Evolutionary conservation across 2,888 invertebrate species (phyloP).

Genomic region (Metellina segmentata): DNA sequence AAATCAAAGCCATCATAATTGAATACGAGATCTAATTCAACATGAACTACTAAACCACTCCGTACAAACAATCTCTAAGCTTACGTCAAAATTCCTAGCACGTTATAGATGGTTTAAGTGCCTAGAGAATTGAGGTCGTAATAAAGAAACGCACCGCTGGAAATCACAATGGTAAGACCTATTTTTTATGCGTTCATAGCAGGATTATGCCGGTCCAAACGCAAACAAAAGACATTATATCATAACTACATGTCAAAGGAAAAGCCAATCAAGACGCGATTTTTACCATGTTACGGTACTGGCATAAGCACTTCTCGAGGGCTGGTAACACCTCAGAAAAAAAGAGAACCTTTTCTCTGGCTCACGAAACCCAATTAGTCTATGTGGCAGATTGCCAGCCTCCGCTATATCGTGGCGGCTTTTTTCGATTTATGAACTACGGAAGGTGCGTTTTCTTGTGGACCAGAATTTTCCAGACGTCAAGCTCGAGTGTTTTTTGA

Average conservation of each 20-base stretch:
- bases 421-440: constrained; percentile 38
- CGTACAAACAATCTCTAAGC: not conserved
- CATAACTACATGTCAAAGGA: constrained; percentile 54
- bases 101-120: constrained; percentile 16
- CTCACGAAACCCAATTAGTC: constrained; percentile 47
- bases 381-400: constrained; percentile 45
- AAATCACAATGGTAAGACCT: constrained; percentile 1
- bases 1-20: not conserved
- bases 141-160: not conserved
- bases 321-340: constrained; percentile 42
- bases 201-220: not conserved
- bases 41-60: not conserved
- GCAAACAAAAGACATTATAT: constrained; percentile 43
- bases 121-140: not conserved
- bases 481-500: not conserved
- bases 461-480: not conserved
- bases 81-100: not conserved
- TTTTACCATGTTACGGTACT: constrained; percentile 21
- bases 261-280: constrained; percentile 36
- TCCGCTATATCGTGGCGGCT: not conserved
- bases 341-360: not conserved
- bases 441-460: not conserved
- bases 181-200: not conserved
- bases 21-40: not conserved
- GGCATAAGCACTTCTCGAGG: constrained; percentile 37